Evolutionary conservation across 2,797 vertebrate species (phyloP).

Genomic region (Eurystomus glaucurus): DNA sequence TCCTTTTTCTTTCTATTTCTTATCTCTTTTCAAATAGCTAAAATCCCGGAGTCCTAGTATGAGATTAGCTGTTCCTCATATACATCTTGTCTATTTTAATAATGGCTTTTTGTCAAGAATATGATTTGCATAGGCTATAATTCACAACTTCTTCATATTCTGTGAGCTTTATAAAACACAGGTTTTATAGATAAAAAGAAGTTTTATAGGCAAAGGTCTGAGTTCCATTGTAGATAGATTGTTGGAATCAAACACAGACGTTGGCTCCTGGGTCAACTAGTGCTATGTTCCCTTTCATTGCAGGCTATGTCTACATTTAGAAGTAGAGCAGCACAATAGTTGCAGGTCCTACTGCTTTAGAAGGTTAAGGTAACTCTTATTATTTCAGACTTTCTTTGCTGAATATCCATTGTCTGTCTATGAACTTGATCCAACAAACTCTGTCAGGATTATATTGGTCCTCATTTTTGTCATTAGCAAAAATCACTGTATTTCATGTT

Average conservation of each 20-base stretch:
- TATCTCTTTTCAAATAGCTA: neutral
- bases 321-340: neutral
- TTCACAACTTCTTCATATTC: neutral
- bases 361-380: neutral
- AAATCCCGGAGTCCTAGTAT: neutral
- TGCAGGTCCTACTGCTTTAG: neutral
- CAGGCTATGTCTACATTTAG: neutral
- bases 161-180: neutral
- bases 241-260: neutral
- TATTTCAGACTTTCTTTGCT: neutral
- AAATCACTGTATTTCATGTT: neutral
- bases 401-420: neutral
- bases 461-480: neutral
- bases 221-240: neutral
- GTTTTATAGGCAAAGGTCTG: neutral
- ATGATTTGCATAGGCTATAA: neutral
- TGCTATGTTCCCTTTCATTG: neutral
- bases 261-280: accelerated
- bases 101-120: neutral
- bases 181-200: neutral
- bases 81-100: neutral
- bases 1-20: neutral
- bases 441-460: neutral
- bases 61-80: neutral
- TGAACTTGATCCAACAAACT: neutral